phyloP scores from a whole-genome alignment of 2,888 invertebrate genomes.

The Acrobasis repandana region DNA sequence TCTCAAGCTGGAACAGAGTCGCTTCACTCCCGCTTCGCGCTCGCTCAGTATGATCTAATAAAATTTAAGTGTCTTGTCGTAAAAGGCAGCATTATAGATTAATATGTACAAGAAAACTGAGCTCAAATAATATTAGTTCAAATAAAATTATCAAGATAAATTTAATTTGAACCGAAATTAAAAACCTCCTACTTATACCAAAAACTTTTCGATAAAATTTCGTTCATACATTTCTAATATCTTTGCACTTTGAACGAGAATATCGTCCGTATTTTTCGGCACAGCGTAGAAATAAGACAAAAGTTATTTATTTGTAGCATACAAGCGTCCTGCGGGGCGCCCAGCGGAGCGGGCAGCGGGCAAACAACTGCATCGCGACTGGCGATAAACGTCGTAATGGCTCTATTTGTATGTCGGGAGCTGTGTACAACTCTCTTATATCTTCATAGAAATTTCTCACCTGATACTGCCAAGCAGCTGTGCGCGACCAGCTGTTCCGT shows the following conservation, averaged over 20 bases:
- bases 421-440: not conserved
- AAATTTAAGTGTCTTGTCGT: no score
- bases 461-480: not conserved
- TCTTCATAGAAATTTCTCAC: not conserved
- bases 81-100: no score
- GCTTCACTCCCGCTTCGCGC: no score
- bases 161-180: not conserved
- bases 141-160: not conserved
- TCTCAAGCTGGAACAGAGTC: no score
- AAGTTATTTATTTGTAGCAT: slow-evolving; percentile 1
- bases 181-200: not conserved
- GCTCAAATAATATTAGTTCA: not conserved
- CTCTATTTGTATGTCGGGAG: slow-evolving; percentile 7
- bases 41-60: no score
- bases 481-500: not conserved
- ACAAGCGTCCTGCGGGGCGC: slow-evolving; percentile 3
- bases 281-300: slow-evolving; percentile 2
- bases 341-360: not conserved
- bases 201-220: not conserved
- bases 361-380: not conserved
- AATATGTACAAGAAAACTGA: no score
- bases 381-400: not conserved
- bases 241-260: not conserved
- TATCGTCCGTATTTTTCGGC: not conserved
- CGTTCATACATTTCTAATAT: slow-evolving; percentile 7